These are phyloP conservation scores for Malthinus flaveolus DNA, from an alignment of 2,888 invertebrate genomes.

Conservation along the genomic window DNA sequence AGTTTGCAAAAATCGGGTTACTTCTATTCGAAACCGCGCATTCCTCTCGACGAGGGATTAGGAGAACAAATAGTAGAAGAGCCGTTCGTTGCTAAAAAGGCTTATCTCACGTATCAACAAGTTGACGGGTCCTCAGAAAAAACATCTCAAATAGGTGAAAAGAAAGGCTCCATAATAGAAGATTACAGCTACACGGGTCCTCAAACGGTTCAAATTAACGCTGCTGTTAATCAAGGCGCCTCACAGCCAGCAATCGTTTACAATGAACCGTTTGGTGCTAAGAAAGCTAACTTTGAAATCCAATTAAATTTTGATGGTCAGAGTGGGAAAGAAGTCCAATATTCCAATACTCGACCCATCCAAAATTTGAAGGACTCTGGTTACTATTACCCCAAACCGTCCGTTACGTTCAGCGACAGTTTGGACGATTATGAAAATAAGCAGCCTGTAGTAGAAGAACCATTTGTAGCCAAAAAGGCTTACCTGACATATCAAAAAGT, in stretches of 20 bases:
- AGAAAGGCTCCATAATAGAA: neutral
- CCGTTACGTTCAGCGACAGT: slow-evolving; percentile 48
- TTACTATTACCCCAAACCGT: slow-evolving; percentile 41
- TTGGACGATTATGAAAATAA: slow-evolving; percentile 41
- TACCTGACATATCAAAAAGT: slow-evolving; percentile 41
- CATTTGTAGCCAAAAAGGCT: slow-evolving; percentile 46
- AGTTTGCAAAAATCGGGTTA: slow-evolving; percentile 26
- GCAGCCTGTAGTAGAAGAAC: slow-evolving; percentile 43
- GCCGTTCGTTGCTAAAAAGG: slow-evolving; percentile 46
- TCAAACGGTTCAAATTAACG: neutral
- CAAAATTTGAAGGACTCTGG: too few relatives aligned
- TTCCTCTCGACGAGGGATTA: slow-evolving; percentile 50
- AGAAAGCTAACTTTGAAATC: too few relatives aligned
- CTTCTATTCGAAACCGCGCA: slow-evolving; percentile 39
- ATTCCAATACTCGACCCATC: too few relatives aligned
- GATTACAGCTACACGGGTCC: slow-evolving; percentile 24
- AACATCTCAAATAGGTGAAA: neutral
- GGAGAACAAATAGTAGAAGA: slow-evolving; percentile 45
- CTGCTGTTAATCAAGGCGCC: too few relatives aligned
- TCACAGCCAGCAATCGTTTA: too few relatives aligned
- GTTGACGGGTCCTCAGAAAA: neutral
- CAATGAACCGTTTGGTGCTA: too few relatives aligned
- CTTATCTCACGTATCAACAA: slow-evolving; percentile 43
- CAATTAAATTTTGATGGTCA: too few relatives aligned
- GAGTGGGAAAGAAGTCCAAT: too few relatives aligned